Conservation (phyloP, 2,113 vertebrate species). For the Bagarius yarrelli region DNA sequence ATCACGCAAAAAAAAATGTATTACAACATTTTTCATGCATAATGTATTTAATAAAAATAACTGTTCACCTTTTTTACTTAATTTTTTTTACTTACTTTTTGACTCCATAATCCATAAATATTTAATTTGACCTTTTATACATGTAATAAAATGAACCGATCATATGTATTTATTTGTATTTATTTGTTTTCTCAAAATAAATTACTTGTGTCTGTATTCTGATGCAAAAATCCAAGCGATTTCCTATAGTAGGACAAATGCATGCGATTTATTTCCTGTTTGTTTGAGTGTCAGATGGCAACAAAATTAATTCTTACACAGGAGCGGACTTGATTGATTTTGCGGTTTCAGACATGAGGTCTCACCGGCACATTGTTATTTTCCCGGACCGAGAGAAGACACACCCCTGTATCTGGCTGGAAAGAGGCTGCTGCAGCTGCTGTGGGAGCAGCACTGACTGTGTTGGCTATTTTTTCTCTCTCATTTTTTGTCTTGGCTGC, state of each 20-base stretch:
- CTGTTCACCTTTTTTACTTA: background rate
- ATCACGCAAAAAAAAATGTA: too few relatives aligned
- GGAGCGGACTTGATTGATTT: too few relatives aligned
- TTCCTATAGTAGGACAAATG: background rate
- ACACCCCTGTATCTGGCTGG: too few relatives aligned
- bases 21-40: background rate
- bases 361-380: too few relatives aligned
- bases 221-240: background rate
- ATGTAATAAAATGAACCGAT: background rate
- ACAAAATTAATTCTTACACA: background rate
- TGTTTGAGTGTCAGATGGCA: conserved; percentile 1
- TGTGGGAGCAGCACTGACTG: too few relatives aligned
- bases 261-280: background rate
- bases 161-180: background rate
- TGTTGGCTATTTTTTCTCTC: too few relatives aligned
- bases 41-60: background rate
- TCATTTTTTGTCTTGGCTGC: too few relatives aligned
- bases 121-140: background rate
- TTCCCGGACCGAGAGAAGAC: too few relatives aligned
- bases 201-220: background rate
- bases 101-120: background rate
- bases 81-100: background rate
- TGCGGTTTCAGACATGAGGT: too few relatives aligned
- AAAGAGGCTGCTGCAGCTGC: too few relatives aligned
- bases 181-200: background rate